Base-by-base conservation (phyloP, 2,888 invertebrate species). In the Nycteola revayana region DNA sequence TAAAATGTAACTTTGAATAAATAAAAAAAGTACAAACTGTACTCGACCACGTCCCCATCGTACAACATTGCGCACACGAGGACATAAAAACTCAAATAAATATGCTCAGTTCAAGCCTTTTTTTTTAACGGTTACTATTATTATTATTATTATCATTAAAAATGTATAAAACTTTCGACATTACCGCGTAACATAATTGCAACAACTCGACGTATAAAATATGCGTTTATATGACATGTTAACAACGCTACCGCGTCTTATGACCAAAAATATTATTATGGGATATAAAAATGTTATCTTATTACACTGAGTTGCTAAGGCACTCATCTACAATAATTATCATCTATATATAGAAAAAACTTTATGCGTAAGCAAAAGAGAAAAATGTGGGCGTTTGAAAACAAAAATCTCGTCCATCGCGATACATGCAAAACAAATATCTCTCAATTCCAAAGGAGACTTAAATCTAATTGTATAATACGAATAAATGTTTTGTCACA, bases 221-320 rank as follows among this genome's bases (percentile, higher is more conserved):
- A 62, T 63, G 62, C 59, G 46, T 59, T 35, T 38, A 42, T 53
- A 53, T 54, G 54, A 50, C 52, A 57, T 56, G 65, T 51, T 26
- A 52, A 46, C 58, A 53, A 57, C 62, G 21, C 49, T 59, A 63
- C 46, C 58, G 56, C 52, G 53, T 59, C 38, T 51, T 60, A 69
- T 64, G 60, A 65, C 60, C 65, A 56, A 50, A 44, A 47, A 51
- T 5, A 56, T 54, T 44, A 44, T 44, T 42, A 56, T 32, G 50
- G 71, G 66, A 70, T 66, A 75, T 72, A 75, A 74, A 75, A 73
- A 59, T 48, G 47, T 67, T 66, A 75, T 69, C 75, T 78, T 75
- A 79, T 70, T 75, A 79, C 72, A 82, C 64, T 79, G 87, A 87
- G 86, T 85, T 77, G 87, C 87, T 87, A 87, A 87, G 88, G 87